These are phyloP conservation scores for Camponotus floridanus DNA, from an alignment of 1,140 invertebrate species.

Conservation along the genomic window DNA sequence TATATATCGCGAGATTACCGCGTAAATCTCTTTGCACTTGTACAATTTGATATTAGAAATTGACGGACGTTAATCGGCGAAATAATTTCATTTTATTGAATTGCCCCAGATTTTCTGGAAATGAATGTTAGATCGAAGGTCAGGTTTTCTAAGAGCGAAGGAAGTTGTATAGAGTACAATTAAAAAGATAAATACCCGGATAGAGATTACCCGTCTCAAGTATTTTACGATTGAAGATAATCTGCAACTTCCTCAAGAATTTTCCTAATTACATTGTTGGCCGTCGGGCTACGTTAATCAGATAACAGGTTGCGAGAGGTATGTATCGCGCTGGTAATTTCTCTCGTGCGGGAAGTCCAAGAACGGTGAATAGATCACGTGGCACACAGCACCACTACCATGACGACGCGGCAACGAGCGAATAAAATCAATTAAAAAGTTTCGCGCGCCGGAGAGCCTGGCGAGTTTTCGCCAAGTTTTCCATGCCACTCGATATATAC, in stretches of 20 bases:
- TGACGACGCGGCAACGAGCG: slow-evolving; percentile 30
- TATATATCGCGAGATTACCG: background rate
- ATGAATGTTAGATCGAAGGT: background rate
- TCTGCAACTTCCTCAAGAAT: slow-evolving; percentile 22
- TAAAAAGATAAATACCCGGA: slow-evolving; percentile 3
- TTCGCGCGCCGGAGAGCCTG: slow-evolving; percentile 47
- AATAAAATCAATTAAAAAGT: slow-evolving; percentile 79
- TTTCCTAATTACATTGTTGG: slow-evolving; percentile 48
- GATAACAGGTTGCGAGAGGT: slow-evolving; percentile 24
- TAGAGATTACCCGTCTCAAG: background rate
- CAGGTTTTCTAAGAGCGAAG: background rate
- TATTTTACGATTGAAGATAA: slow-evolving; percentile 7
- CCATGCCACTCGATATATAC: slow-evolving; percentile 29
- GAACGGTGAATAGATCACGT: slow-evolving; percentile 62
- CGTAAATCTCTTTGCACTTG: background rate
- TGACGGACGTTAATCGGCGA: background rate
- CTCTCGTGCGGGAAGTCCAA: slow-evolving; percentile 49
- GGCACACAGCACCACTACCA: background rate
- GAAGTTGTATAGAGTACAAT: background rate
- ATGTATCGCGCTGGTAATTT: slow-evolving; percentile 43
- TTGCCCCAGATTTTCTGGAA: background rate
- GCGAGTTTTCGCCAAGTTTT: slow-evolving; percentile 68
- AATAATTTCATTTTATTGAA: background rate
- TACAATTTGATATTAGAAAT: background rate
- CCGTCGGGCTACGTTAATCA: slow-evolving; percentile 56